Evolutionary conservation across 2,888 invertebrate genomes (phyloP).

Genomic region (Palloptera scutellata): DNA sequence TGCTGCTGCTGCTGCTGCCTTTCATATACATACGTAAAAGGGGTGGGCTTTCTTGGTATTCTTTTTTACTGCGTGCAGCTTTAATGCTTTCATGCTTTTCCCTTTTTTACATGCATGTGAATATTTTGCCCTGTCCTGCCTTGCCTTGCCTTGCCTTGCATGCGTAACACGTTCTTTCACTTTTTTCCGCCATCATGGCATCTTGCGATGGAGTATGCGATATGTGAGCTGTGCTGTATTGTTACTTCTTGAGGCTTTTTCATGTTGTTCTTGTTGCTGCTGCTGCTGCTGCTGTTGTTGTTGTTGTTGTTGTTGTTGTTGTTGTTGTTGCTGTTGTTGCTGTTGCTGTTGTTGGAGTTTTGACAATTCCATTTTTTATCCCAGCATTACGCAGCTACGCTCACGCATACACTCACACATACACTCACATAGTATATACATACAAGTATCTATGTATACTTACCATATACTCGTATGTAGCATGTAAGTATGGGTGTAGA

Average conservation of each 20-base stretch:
- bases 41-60: no score
- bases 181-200: conserved; percentile 41
- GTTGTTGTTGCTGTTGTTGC: no score
- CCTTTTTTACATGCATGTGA: no score
- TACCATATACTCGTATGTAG: background rate
- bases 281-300: no score
- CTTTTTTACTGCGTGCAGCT: conserved; percentile 33
- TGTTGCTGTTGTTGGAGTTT: no score
- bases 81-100: conserved; percentile 10
- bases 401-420: background rate
- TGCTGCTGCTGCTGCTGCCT: conserved; percentile 34
- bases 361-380: conserved; percentile 56
- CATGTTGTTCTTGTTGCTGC: no score
- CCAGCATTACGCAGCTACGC: conserved; percentile 9
- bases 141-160: conserved; percentile 36
- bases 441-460: conserved; percentile 4
- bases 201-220: conserved; percentile 15
- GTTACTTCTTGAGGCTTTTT: conserved; percentile 10
- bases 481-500: background rate
- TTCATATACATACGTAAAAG: conserved; percentile 25
- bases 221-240: conserved; percentile 26
- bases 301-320: no score
- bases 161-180: conserved; percentile 29
- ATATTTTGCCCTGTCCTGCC: conserved; percentile 33
- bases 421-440: background rate